These are phyloP conservation scores for Corythaixoides concolor DNA, from an alignment of 2,113 vertebrate genomes.

Conservation along the genomic window DNA sequence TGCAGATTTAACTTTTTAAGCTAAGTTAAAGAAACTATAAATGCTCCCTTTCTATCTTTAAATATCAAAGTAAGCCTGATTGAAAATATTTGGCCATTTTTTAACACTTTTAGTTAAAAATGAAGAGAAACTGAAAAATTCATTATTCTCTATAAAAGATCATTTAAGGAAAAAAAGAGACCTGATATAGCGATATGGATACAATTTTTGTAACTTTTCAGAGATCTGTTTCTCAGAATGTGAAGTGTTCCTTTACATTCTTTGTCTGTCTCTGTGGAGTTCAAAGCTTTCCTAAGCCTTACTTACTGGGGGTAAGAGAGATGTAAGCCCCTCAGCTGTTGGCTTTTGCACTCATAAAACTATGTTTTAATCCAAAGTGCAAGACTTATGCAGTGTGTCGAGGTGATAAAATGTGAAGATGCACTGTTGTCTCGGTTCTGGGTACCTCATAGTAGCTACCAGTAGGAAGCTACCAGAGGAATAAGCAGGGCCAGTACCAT, in stretches of 20 bases:
- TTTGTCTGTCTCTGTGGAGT: neutral
- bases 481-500: neutral
- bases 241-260: neutral
- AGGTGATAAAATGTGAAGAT: neutral
- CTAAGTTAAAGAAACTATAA: neutral
- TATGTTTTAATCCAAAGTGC: neutral
- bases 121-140: neutral
- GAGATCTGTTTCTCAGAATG: neutral
- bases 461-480: neutral
- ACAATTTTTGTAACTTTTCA: neutral
- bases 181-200: neutral
- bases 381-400: neutral
- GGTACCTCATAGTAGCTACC: neutral
- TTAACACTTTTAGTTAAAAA: neutral
- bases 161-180: neutral
- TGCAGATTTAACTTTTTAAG: neutral
- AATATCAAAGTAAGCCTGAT: neutral
- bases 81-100: neutral
- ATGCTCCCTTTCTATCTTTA: neutral
- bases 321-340: neutral
- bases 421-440: neutral
- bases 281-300: neutral
- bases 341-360: neutral
- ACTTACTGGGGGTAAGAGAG: neutral
- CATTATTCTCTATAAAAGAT: neutral